Evolutionary conservation across 2,113 vertebrate species (phyloP), one percentile per base, ranked within the genome.

Genomic region (Emydura subglobosa): DNA sequence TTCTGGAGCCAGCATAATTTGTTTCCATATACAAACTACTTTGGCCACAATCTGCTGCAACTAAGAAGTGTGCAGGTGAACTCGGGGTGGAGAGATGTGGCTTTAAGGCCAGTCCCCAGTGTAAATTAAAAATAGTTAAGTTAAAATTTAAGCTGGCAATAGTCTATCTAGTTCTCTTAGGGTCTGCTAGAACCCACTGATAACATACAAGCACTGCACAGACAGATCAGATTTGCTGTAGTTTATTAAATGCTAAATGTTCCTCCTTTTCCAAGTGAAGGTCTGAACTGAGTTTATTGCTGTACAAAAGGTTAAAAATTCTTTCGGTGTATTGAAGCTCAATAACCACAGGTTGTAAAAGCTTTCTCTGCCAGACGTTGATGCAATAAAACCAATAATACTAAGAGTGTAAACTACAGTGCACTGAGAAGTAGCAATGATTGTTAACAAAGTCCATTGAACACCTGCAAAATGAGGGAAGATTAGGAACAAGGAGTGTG

Each of bases 391-490:
- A 93, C 87, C 85, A 93, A 55, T 81, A 50, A 85, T 47, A 90
- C 4, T n/a, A 65, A 81, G 92, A 93, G 74, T 95, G 90, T 96
- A 97, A 95, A 97, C 93, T 97, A 94, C 95, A 95, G 95, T 95
- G 81, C 96, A 95, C 82, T 92, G 80, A 84, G 78, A 93, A 95
- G 83, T 10, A 91, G 39, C n/a, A 72, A 42, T 88, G 94, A 93
- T 92, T 92, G 96, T 97, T 94, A 92, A 93, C 65, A 95, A 81
- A n/a, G 89, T 47, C 74, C 89, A 86, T n/a, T 31, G 82, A 93
- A 74, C 51, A 55, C 13, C 57, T 54, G 22, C 72, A 93, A 89
- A 88, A 54, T 6, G 94, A 27, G 22, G 55, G 39, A 84, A 95
- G 87, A 7, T 80, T 9, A 6, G 0, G 6, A 91, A 76, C 57